Base-by-base conservation (phyloP, 53 echinoderm and acorn worm genomes). In the Glandiceps talaboti region DNA sequence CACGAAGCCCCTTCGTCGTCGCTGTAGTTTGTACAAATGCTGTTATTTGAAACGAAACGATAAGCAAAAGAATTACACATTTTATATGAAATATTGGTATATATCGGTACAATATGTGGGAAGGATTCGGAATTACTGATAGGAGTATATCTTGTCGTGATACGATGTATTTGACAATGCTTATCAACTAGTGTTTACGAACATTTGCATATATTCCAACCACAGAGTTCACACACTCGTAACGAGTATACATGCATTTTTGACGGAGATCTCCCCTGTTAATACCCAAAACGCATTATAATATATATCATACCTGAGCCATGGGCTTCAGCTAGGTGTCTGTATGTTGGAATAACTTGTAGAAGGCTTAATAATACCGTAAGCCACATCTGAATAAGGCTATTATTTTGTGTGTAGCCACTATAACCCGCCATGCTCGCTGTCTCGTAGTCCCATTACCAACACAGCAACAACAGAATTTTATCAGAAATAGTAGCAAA, bases 301-400 rank as follows among this genome's bases (percentile, higher is more conserved):
- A n/a, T 45, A 20, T 45, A 45, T 12, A 45, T 45, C 64, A 45
- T 45, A 45, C 64, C 64, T 45, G 64, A 45, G 64, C 64, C 20
- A 20, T 45, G 64, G 64, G 64, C 64, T 45, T 45, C 64, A 45
- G 64, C 64, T 45, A 45, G 20, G 64, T 45, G 6, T 77, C 92
- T 86, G 79, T 94, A 87, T 76, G 94, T 88, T 78, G 94, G 94
- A 76, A 94, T 92, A 33, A 94, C 86, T 92, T 94, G 94, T 73
- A 94, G 85, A 86, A 94, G 82, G 80, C 92, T 92, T 73, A 94
- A 82, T 73, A 90, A 88, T 82, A 94, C 86, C 80, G 94, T 94
- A 88, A 94, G 86, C 94, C 94, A 92, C 90, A 94, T 92, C 78
- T 94, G 90, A 87, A 90, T 88, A 86, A 94, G 90, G 80, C 94